These are phyloP conservation scores for Bombus confusus DNA, from an alignment of 1,140 invertebrate genomes.

Conservation along the genomic window DNA sequence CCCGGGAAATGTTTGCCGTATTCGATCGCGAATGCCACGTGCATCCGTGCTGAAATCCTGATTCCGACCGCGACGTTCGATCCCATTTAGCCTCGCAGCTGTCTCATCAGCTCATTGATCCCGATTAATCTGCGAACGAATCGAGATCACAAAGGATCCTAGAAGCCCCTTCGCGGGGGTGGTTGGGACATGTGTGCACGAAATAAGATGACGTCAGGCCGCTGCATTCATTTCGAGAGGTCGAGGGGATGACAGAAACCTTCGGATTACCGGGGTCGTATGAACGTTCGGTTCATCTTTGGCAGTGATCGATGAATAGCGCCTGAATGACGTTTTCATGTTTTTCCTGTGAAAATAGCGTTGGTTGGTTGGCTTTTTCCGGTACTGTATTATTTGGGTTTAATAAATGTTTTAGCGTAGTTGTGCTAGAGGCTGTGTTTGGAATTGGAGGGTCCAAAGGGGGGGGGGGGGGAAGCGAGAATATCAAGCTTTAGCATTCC, in stretches of 20 bases:
- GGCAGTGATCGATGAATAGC: not conserved
- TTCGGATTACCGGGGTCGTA: not conserved
- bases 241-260: not conserved
- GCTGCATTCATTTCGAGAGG: constrained; percentile 36
- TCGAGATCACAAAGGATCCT: constrained; percentile 53
- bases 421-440: not conserved
- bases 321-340: not conserved
- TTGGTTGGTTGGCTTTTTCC: too few species aligned
- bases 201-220: constrained; percentile 50
- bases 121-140: constrained; percentile 52
- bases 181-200: constrained; percentile 36
- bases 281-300: not conserved
- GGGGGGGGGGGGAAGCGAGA: too few species aligned
- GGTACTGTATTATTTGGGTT: not conserved
- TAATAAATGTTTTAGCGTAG: not conserved
- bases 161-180: constrained; percentile 23
- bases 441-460: too few species aligned
- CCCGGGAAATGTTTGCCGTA: constrained; percentile 17
- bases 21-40: constrained; percentile 38
- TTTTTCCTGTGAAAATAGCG: not conserved
- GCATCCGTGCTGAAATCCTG: constrained; percentile 24
- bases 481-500: too few species aligned
- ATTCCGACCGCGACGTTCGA: not conserved
- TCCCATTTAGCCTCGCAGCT: constrained; percentile 62
- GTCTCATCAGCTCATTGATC: constrained; percentile 58